phyloP scores from a whole-genome alignment of 30 jellyfish, hydroid and myxozoan genomes.

The Pseudorhiza aurosa region DNA sequence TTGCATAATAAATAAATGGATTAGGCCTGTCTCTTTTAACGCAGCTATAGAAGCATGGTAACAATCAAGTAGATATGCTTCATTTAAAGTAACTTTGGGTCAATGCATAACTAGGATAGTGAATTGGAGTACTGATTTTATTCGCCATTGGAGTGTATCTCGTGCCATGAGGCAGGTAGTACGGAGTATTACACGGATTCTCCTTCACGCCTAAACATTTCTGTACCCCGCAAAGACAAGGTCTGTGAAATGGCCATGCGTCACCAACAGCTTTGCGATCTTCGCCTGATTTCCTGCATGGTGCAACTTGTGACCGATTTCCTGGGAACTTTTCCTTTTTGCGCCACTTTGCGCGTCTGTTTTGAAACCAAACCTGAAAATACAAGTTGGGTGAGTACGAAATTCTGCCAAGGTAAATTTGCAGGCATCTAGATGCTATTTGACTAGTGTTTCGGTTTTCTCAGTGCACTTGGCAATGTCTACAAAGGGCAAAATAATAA shows the following conservation, averaged over 20 bases:
- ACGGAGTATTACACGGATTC: neutral
- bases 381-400: too few species aligned
- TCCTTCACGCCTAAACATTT: neutral
- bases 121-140: neutral
- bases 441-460: too few species aligned
- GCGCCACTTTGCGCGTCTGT: slow-evolving; percentile 66
- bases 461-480: too few species aligned
- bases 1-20: too few species aligned
- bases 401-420: too few species aligned
- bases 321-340: slow-evolving; percentile 20
- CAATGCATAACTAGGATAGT: neutral
- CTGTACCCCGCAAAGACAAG: neutral
- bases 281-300: neutral
- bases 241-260: neutral
- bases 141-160: neutral
- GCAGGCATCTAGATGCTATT: too few species aligned
- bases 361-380: slow-evolving; percentile 72
- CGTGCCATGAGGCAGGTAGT: neutral
- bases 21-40: too few species aligned
- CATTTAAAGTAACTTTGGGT: neutral
- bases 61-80: too few species aligned
- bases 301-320: neutral
- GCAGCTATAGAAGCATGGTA: too few species aligned
- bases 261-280: neutral
- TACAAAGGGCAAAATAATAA: too few species aligned